Conservation (phyloP, 2,113 vertebrate genomes). For the Marmota monax region DNA sequence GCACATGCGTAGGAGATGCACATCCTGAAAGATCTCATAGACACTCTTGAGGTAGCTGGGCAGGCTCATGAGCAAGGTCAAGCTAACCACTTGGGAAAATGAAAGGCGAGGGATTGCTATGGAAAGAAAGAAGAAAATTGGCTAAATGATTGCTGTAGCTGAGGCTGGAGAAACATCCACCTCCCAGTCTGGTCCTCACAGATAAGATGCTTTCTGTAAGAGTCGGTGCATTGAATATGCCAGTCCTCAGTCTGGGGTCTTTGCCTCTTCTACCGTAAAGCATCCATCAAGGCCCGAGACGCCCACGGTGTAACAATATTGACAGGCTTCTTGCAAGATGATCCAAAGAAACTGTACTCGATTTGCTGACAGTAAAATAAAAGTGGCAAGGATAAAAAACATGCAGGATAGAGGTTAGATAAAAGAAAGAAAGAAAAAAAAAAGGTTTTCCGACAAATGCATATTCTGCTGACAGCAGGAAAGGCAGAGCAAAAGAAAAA, state of each 20-base stretch:
- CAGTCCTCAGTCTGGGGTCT: not conserved
- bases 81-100: not conserved
- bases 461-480: not conserved
- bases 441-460: not conserved
- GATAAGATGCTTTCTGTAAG: slow-evolving; percentile 42
- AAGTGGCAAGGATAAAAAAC: not conserved
- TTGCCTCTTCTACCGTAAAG: not conserved
- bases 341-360: not conserved
- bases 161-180: not conserved
- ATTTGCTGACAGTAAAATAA: slow-evolving; percentile 21
- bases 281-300: not conserved
- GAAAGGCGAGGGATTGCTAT: not conserved
- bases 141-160: not conserved
- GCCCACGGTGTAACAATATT: not conserved
- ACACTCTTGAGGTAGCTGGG: not conserved
- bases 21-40: no score
- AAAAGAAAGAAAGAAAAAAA: not conserved
- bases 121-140: not conserved
- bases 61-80: not conserved
- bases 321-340: not conserved
- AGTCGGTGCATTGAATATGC: not conserved
- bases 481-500: not conserved
- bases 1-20: rapidly evolving
- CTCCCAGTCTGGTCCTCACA: slow-evolving; percentile 42
- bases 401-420: not conserved